These are phyloP conservation scores for Euleptes europaea DNA, from an alignment of 2,113 vertebrate species.

Conservation along the genomic window DNA sequence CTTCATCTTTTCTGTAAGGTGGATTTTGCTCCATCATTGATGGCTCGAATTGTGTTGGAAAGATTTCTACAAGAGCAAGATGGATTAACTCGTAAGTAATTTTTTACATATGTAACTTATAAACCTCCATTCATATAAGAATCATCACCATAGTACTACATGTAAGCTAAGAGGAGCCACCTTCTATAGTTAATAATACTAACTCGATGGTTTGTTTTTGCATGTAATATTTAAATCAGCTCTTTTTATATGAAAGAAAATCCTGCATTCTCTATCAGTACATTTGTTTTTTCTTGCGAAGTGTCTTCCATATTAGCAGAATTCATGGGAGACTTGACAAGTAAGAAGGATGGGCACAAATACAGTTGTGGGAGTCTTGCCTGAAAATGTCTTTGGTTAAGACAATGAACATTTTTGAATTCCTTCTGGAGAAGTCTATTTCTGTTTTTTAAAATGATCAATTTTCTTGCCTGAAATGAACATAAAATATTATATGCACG, in stretches of 20 bases:
- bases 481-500: conserved; percentile 54
- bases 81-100: conserved; percentile 84
- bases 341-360: background rate
- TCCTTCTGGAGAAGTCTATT: conserved; percentile 76
- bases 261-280: background rate
- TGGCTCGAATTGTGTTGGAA: conserved; percentile 92
- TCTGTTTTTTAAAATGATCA: conserved; percentile 56
- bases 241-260: background rate
- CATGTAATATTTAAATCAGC: conserved; percentile 53
- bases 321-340: background rate
- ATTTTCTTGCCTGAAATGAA: conserved; percentile 55
- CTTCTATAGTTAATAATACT: conserved; percentile 48
- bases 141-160: conserved; percentile 62
- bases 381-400: conserved; percentile 28
- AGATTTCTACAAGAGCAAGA: conserved; percentile 86
- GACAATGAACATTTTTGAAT: conserved; percentile 80
- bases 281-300: background rate
- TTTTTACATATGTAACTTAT: conserved; percentile 31
- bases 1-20: conserved; percentile 79
- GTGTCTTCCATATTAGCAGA: background rate
- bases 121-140: conserved; percentile 47
- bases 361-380: background rate
- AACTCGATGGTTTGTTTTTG: too few species aligned
- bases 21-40: conserved; percentile 91
- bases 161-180: conserved; percentile 77